phyloP scores from a whole-genome alignment of 2,888 invertebrate species.

The Operophtera brumata region DNA sequence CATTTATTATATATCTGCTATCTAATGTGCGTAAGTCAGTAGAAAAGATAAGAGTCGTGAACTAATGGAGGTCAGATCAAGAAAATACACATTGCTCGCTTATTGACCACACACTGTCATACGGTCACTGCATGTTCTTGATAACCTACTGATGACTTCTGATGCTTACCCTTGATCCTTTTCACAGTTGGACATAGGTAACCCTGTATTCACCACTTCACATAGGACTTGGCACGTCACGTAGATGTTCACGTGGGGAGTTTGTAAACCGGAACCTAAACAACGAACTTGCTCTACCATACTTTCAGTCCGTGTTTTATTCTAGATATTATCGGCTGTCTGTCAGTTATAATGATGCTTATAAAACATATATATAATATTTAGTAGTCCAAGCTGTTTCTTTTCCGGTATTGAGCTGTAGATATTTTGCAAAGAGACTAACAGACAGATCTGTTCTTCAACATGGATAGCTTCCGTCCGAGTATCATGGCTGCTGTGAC shows the following conservation, averaged over 20 bases:
- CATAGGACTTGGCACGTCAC: conserved; percentile 29
- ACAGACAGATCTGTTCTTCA: background rate
- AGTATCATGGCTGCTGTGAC: too few species aligned
- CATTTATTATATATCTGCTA: conserved; percentile 76
- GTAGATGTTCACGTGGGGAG: conserved; percentile 33
- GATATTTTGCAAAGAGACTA: background rate
- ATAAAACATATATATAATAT: conserved; percentile 45
- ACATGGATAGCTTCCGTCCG: too few species aligned
- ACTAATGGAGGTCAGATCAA: conserved; percentile 64
- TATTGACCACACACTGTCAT: conserved; percentile 65
- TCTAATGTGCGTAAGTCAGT: conserved; percentile 70
- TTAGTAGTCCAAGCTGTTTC: background rate
- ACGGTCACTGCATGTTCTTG: conserved; percentile 61
- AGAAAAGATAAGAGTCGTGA: conserved; percentile 61
- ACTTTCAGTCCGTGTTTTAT: conserved; percentile 41
- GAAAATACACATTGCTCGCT: conserved; percentile 60
- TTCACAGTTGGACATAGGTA: conserved; percentile 35
- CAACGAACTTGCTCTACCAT: conserved; percentile 32
- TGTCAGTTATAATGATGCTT: conserved; percentile 64
- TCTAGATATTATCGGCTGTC: conserved; percentile 58
- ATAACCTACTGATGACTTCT: conserved; percentile 62
- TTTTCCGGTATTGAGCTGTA: background rate
- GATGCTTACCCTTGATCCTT: conserved; percentile 55
- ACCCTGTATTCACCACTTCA: conserved; percentile 44
- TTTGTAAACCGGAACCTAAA: too few species aligned